phyloP scores from a whole-genome alignment of 2,797 vertebrate genomes.

The Urophycis tenuis region DNA sequence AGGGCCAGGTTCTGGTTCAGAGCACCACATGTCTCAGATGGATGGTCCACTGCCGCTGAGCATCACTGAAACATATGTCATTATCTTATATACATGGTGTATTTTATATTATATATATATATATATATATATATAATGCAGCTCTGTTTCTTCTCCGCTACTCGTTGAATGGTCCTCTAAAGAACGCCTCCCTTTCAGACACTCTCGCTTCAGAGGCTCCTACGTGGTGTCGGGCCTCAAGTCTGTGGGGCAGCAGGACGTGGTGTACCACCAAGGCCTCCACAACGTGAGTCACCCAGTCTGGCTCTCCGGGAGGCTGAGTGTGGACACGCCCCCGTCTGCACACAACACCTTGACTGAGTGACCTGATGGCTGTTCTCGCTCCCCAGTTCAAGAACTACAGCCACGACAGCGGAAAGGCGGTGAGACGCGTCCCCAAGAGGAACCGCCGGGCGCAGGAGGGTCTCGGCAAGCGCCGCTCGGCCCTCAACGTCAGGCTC shows the following conservation, averaged over 20 bases:
- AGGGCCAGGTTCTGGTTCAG: not conserved
- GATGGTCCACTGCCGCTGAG: not conserved
- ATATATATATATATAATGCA: not conserved
- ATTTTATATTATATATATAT: not conserved
- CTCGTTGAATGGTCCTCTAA: not conserved
- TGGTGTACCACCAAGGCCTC: constrained; percentile 87
- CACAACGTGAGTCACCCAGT: constrained; percentile 47
- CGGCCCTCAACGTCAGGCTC: constrained; percentile 84
- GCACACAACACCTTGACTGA: too few species aligned
- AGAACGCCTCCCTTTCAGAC: constrained; percentile 61
- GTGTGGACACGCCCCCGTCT: too few species aligned
- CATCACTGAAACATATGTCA: not conserved
- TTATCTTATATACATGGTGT: too few species aligned
- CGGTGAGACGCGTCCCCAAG: constrained; percentile 75
- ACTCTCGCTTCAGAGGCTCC: constrained; percentile 91
- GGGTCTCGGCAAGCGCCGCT: constrained; percentile 69
- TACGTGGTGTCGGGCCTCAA: constrained; percentile 87
- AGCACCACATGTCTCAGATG: not conserved
- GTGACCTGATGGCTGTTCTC: not conserved
- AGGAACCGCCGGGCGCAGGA: constrained; percentile 71
- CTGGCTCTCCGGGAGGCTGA: too few species aligned
- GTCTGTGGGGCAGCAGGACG: constrained; percentile 83
- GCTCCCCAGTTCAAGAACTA: constrained; percentile 80
- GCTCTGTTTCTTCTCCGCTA: not conserved
- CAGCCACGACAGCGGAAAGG: constrained; percentile 83